Evolutionary conservation across 1,140 invertebrate genomes (phyloP), one percentile per base, ranked within the genome.

Genomic region (Sycophila sp.): DNA sequence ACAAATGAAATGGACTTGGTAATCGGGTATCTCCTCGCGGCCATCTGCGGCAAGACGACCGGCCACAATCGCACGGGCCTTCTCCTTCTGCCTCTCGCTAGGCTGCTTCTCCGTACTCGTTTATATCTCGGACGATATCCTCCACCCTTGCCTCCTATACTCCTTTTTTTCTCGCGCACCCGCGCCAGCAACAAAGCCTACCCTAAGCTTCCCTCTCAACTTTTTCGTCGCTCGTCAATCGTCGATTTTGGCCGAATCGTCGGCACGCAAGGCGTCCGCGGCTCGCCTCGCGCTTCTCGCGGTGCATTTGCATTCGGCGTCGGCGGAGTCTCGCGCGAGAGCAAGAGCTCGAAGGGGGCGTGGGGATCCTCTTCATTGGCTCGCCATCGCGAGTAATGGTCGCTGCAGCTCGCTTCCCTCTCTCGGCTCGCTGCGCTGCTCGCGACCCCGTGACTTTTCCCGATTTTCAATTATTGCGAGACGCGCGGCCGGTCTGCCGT

Each of bases 1-100:
- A 84, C 82, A 85, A 86, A 85, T 86, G 84, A 80, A 86, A 84
- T 85, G 82, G 84, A 86, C 79, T 85, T 84, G 84, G 84, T 84
- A 86, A 84, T 86, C 80, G 78, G n/a, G 82, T 85, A 86, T 86
- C 84, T 85, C 76, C 59, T 58, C 75, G 75, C 77, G 80, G 79
- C 82, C 81, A 85, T 85, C 84, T 80, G 74, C 75, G 73, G 69
- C 66, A 69, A 68, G 62, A 73, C 73, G 73, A 67, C 63, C 32
- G 36, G 53, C 42, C 5, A 38, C 55, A 58, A 58, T 58, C 34
- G 38, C 8, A 4, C 17, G 34, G n/a, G 13, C 4, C 45, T 71
- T 22, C 38, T 53, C 34, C 66, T 63, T 30, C 51, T 24, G 69
- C 59, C 67, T 72, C 59, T 71, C 53, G 49, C 53, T 71, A 77